These are phyloP conservation scores for Brachynemurus nebulosus DNA, from an alignment of 2,888 invertebrate species.

Conservation along the genomic window DNA sequence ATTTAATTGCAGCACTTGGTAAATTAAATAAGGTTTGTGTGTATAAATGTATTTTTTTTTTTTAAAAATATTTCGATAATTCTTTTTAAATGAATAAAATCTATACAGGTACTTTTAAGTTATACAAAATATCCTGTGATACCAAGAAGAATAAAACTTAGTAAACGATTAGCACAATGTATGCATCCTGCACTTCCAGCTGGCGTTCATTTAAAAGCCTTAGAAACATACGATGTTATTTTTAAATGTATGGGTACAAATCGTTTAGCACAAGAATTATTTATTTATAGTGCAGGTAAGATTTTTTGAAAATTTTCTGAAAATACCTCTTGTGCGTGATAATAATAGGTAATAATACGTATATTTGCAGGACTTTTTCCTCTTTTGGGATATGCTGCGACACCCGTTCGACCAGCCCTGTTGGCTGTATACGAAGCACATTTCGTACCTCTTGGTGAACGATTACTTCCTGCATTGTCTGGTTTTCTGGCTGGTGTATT, in stretches of 20 bases:
- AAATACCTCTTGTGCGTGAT: too few species aligned
- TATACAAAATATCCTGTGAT: slow-evolving; percentile 75
- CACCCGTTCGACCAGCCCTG: slow-evolving; percentile 73
- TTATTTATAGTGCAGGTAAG: slow-evolving; percentile 63
- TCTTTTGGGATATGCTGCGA: slow-evolving; percentile 74
- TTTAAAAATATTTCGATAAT: not conserved
- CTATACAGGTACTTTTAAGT: slow-evolving; percentile 53
- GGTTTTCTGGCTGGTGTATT: slow-evolving; percentile 79
- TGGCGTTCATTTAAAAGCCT: slow-evolving; percentile 80
- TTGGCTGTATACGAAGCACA: slow-evolving; percentile 76
- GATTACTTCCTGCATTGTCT: slow-evolving; percentile 64
- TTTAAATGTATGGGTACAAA: slow-evolving; percentile 78
- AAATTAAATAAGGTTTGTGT: slow-evolving; percentile 74
- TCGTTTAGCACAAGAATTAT: slow-evolving; percentile 63
- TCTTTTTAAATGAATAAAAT: slow-evolving; percentile 2
- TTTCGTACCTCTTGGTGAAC: slow-evolving; percentile 67
- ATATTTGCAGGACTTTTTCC: slow-evolving; percentile 60
- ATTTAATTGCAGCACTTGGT: slow-evolving; percentile 77
- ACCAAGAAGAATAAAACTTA: slow-evolving; percentile 73
- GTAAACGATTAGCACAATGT: slow-evolving; percentile 83
- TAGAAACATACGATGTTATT: slow-evolving; percentile 83
- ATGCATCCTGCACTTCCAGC: slow-evolving; percentile 85
- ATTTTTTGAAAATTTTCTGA: not conserved
- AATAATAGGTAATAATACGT: not conserved
- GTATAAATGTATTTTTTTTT: too few species aligned